A percentile compares a stretch with the other conserved stretches of the same genome.
phyloP scores from a whole-genome alignment of 2,888 invertebrate genomes.

The Leptinotarsa juncta region DNA sequence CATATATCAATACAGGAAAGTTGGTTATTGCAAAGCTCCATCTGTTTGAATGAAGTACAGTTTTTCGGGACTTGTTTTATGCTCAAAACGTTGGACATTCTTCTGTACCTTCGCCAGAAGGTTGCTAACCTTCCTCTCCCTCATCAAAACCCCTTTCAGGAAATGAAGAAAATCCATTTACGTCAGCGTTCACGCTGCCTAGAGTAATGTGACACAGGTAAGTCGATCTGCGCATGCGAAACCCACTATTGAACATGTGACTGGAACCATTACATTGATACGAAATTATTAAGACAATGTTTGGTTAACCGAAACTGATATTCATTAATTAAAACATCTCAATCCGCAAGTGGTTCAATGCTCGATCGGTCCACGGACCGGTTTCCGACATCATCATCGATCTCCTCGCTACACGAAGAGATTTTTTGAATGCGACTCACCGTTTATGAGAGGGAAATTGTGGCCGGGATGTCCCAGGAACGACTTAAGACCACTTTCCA shows the following conservation, averaged over 20 bases:
- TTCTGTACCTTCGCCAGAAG: too few relatives aligned
- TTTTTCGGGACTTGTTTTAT: too few relatives aligned
- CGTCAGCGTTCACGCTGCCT: not conserved
- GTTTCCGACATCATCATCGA: not conserved
- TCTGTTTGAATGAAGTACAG: too few relatives aligned
- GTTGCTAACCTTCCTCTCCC: not conserved
- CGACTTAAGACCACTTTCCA: constrained; percentile 89
- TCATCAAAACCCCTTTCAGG: not conserved
- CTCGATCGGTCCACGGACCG: not conserved
- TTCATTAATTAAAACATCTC: constrained; percentile 43
- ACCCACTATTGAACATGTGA: constrained; percentile 55
- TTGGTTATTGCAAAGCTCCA: too few relatives aligned
- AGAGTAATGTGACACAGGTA: constrained; percentile 11
- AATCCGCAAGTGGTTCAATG: not conserved
- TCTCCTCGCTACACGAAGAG: constrained; percentile 34
- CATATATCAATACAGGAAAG: too few relatives aligned
- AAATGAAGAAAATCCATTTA: not conserved
- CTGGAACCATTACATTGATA: constrained; percentile 43
- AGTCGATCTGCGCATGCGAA: constrained; percentile 46
- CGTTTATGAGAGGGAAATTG: constrained; percentile 82
- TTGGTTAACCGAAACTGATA: constrained; percentile 33
- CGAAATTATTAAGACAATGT: constrained; percentile 38
- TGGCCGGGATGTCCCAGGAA: constrained; percentile 86
- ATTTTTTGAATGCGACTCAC: constrained; percentile 66
- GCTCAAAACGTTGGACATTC: too few relatives aligned